These are phyloP conservation scores for Deilephila elpenor DNA, from an alignment of 2,888 invertebrate genomes.

Conservation along the genomic window DNA sequence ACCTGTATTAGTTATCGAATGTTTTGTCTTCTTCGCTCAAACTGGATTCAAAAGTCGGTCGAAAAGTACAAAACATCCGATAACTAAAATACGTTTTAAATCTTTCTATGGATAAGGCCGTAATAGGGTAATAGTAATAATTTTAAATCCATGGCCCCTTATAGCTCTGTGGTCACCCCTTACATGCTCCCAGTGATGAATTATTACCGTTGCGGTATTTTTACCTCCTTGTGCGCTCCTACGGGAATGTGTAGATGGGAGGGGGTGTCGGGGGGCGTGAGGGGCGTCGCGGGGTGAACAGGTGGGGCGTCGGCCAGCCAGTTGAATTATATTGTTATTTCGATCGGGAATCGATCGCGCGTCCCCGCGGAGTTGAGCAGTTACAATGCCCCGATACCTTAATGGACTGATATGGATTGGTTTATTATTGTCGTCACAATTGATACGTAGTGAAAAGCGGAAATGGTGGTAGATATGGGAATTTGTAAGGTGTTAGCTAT, in stretches of 20 bases:
- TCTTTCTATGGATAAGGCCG: no score
- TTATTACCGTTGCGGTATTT: conserved; percentile 50
- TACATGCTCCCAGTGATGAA: conserved; percentile 52
- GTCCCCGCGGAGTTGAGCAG: conserved; percentile 42
- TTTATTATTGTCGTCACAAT: conserved; percentile 24
- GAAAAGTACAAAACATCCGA: no score
- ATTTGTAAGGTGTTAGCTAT: no score
- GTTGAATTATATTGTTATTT: conserved; percentile 61
- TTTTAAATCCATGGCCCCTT: conserved; percentile 55
- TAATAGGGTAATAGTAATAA: conserved; percentile 40
- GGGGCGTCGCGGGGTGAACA: conserved; percentile 32
- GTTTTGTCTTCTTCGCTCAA: no score
- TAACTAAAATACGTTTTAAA: no score
- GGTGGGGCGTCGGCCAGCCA: conserved; percentile 48
- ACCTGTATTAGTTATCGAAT: no score
- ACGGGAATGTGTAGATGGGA: conserved; percentile 31
- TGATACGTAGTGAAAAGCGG: neutral
- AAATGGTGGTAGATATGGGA: no score
- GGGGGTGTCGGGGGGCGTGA: conserved; percentile 16
- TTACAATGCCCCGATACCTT: conserved; percentile 40
- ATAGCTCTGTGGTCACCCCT: conserved; percentile 45
- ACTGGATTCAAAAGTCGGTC: no score
- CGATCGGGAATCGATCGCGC: conserved; percentile 53
- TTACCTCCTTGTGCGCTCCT: conserved; percentile 45
- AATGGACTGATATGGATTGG: conserved; percentile 36